Base-by-base conservation (phyloP, 2,888 invertebrate genomes). In the Eucera pruinosa region DNA sequence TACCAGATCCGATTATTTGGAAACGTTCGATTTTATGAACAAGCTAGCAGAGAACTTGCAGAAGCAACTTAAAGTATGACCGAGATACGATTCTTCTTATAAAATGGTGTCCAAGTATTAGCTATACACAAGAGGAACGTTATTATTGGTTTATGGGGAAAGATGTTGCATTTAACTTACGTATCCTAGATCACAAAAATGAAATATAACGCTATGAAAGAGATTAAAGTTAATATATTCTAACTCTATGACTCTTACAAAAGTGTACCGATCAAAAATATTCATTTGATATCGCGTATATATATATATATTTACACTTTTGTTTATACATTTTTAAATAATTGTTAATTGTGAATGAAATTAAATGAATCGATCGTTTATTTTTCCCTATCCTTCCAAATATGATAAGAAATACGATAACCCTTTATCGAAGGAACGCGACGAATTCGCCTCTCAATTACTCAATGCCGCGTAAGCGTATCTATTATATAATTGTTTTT, bases 21-120 rank as follows among this genome's bases (percentile, higher is more conserved):
- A 98, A 93, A 99, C 99, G 0, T 99, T 99, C 91, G 98, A 97
- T 89, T 99, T 99, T 92, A 95, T 99, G 94, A 95, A 98, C 91
- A 99, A 98, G 90, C 93, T 99, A 81, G 98, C 98, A 39, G 97
- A 97, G 83, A 98, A 98, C 92, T 93, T 99, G 84, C 94, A 94
- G 81, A 94, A 94, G 6, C 47, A 75, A n/a, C n/a, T 85, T 2
- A 55, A 69, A n/a, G n/a, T n/a, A 0, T 84, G 85, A 84, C 83
- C 78, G 4, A 4, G 0, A 2, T 11, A 18, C 0, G 1, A 48
- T 50, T 15, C n/a, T 30, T 2, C 23, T 1, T 23, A 33, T 25
- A 9, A 27, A 7, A 57, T 68, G 25, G 43, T 25, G 45, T 71
- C 85, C 18, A 83, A 84, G 50, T 83, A 84, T 82, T 83, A 70